Base-by-base conservation (phyloP, 92 coral and sea anemone species). In the Porites lobata region DNA sequence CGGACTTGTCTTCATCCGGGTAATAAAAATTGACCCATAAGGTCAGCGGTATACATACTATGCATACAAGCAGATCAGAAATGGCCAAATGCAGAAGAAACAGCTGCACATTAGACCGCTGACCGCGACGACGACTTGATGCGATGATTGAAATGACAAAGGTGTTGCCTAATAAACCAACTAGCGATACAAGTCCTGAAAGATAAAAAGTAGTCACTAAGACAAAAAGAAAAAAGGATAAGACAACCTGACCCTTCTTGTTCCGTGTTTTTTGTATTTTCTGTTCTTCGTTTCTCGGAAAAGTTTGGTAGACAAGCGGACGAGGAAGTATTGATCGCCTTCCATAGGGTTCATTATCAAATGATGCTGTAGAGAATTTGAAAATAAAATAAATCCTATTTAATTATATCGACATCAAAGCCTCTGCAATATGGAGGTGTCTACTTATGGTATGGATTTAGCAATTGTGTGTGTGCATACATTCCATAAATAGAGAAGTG, bases 21-120 rank as follows among this genome's bases (percentile, higher is more conserved):
- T 68, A 93, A 50, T 88, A 69, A 66, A 95, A 95, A 64, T 93
- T 95, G 58, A 95, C 77, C 91, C 92, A 85, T 32, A 95, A n/a
- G 29, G 98, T 95, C 77, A 95, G 92, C 71, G 98, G 98, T 29
- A 95, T 88, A 66, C 94, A 90, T 67, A 95, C 52, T 6, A 91
- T n/a, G 74, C 98, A 95, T 43, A 95, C 98, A 86, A 95, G 90
- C 81, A 95, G 80, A 73, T 95, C 98, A 9, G 98, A 95, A 67
- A 93, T 80, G 50, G 98, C 98, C 76, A 95, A 81, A 72, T 95
- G 96, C 21, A 95, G 85, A 3, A 95, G 64, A 22, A 95, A 95
- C 50, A 95, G 69, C 80, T 95, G 98, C 0, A 95, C 98, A 24
- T 94, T 76, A 57, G 96, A 88, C 84, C 93, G 93, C 86, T 93